Evolutionary conservation across 2,797 vertebrate genomes (phyloP), one percentile per base, ranked within the genome.

Genomic region (Tokudaia muenninki): DNA sequence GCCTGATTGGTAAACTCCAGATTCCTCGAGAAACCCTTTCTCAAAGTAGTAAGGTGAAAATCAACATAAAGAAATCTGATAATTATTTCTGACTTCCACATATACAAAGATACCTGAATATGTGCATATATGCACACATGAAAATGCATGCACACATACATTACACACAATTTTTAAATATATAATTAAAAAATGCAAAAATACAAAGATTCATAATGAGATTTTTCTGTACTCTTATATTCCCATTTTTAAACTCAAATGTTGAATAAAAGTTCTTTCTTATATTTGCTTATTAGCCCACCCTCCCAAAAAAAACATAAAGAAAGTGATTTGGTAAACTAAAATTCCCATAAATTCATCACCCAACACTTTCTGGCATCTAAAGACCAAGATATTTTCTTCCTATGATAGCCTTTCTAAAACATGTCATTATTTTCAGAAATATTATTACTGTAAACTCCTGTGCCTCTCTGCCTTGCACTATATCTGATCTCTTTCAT

Each of bases 1-100:
- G 34, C 50, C 34, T 72, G 22, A 72, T n/a, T 37, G 50, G 47
- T 55, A 22, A 37, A 26, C 47, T 72, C 22, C 22, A 70, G 65
- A 52, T 8, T 37, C 0, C 2, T 5, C 0, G 0, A 31, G 47
- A 55, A 21, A 19, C 34, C 1, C 47, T 87, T 4, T 37, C 1
- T 29, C 34, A 72, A 37, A 87, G 13, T 29, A 55, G 13, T 72
- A 72, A 72, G 2, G 8, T 37, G 17, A 24, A 65, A 41, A 75
- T 14, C 11, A 1, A 26, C 24, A 75, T 75, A 26, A 41, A 13
- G 22, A 44, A 26, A 47, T 6, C 10, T 41, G 22, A 44, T 75
- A 44, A 44, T 75, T 5, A 24, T 44, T 11, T 44, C 74, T 75
- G 26, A 24, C 22, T 26, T 44, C 2, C 41, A 26, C 5, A 26